phyloP scores from a whole-genome alignment of 2,888 invertebrate genomes.

The Craniophora ligustri region DNA sequence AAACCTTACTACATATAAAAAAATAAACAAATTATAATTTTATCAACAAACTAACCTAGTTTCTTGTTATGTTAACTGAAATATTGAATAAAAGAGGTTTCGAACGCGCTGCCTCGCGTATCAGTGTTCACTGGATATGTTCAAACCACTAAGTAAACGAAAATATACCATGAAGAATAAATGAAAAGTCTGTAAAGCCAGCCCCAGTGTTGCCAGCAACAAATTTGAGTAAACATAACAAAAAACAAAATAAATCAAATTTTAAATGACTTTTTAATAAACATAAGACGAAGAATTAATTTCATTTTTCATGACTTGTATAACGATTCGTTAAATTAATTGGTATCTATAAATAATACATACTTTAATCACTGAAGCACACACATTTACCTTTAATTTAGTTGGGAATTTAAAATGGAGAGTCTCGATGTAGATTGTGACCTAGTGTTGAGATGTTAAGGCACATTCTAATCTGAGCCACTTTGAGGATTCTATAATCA shows the following conservation, averaged over 20 bases:
- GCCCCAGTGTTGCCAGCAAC: background rate
- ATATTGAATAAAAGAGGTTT: too few relatives aligned
- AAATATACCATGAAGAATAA: too few relatives aligned
- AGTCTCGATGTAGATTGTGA: too few relatives aligned
- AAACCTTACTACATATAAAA: constrained; percentile 7
- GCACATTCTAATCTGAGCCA: too few relatives aligned
- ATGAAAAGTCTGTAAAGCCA: too few relatives aligned
- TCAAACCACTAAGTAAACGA: too few relatives aligned
- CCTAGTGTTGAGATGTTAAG: too few relatives aligned
- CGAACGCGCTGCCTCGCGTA: too few relatives aligned
- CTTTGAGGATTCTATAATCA: too few relatives aligned
- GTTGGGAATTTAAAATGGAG: too few relatives aligned
- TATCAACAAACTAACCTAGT: background rate
- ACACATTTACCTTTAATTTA: too few relatives aligned
- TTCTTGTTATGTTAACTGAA: constrained; percentile 1
- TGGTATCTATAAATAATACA: background rate
- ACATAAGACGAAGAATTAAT: background rate
- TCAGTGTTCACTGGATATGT: too few relatives aligned
- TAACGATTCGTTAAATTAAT: background rate
- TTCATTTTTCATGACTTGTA: background rate
- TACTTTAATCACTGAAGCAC: background rate
- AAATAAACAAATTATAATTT: constrained; percentile 17
- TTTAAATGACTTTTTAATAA: background rate
- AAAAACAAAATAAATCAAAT: background rate
- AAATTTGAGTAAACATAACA: constrained; percentile 3